phyloP scores from a whole-genome alignment of 2,888 invertebrate species.

The Mallateleia sp. region DNA sequence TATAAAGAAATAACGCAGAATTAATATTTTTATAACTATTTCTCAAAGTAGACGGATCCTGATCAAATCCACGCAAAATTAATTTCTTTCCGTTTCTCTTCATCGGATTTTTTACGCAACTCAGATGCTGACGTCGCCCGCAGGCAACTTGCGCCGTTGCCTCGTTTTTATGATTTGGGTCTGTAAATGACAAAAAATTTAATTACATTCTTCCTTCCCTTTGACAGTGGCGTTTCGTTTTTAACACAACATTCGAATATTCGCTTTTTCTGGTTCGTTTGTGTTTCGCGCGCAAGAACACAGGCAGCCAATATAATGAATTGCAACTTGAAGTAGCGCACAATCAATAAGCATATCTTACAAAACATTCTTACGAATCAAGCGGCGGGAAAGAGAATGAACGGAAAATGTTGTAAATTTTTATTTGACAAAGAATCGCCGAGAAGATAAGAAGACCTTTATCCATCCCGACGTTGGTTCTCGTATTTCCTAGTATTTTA shows the following conservation, averaged over 20 bases:
- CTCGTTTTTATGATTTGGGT: conserved; percentile 65
- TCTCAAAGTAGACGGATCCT: conserved; percentile 10
- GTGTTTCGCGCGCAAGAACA: background rate
- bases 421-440: conserved; percentile 20
- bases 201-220: conserved; percentile 57
- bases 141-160: conserved; percentile 20
- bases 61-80: conserved; percentile 57
- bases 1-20: conserved; percentile 18
- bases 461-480: conserved; percentile 3
- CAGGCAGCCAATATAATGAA: conserved; percentile 33
- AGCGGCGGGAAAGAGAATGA: conserved; percentile 1
- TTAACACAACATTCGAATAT: conserved; percentile 43
- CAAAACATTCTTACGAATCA: conserved; percentile 28
- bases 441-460: conserved; percentile 39
- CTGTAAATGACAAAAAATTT: conserved; percentile 74
- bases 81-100: conserved; percentile 57
- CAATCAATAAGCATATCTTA: conserved; percentile 57
- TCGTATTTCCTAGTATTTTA: conserved; percentile 44
- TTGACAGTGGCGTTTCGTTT: conserved; percentile 40
- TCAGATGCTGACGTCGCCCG: conserved; percentile 28
- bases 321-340: conserved; percentile 17
- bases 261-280: conserved; percentile 24
- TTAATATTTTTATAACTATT: conserved; percentile 47
- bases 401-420: conserved; percentile 1
- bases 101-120: conserved; percentile 38